A percentile compares a stretch with the other conserved stretches of the same genome.
Conservation (phyloP, 2,888 invertebrate species). For the Lycia hirtaria region DNA sequence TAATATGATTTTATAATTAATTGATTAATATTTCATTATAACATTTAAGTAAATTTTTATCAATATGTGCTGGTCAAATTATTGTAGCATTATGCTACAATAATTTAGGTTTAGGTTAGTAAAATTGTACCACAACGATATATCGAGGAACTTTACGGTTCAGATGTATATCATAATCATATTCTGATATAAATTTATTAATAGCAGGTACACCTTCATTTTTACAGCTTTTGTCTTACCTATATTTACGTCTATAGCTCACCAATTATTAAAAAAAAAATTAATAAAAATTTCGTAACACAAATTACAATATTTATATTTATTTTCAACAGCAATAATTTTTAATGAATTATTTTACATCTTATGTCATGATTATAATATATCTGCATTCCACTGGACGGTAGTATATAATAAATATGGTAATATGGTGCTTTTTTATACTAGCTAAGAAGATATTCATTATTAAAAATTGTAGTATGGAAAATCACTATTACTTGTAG, state of each 20-base stretch:
- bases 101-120: no score
- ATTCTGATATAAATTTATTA: constrained; percentile 45
- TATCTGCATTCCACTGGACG: constrained; percentile 75
- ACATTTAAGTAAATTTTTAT: constrained; percentile 9
- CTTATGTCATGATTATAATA: constrained; percentile 54
- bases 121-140: constrained; percentile 67
- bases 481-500: constrained; percentile 53
- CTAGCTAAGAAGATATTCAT: constrained; percentile 59
- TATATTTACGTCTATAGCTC: constrained; percentile 46
- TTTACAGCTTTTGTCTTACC: constrained; percentile 39
- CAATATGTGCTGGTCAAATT: constrained; percentile 14
- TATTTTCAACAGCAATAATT: constrained; percentile 28
- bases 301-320: constrained; percentile 18
- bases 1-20: not conserved
- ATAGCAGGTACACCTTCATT: constrained; percentile 34
- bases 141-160: constrained; percentile 68
- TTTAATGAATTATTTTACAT: constrained; percentile 23
- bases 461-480: constrained; percentile 50
- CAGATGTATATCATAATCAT: constrained; percentile 29
- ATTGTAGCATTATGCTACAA: constrained; percentile 26
- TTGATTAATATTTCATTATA: not conserved
- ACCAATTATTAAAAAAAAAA: constrained; percentile 37
- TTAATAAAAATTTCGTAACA: constrained; percentile 22
- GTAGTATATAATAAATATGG: constrained; percentile 73
- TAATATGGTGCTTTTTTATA: constrained; percentile 60